Evolutionary conservation across 2,797 vertebrate genomes (phyloP).

Genomic region (Momotus momota): DNA sequence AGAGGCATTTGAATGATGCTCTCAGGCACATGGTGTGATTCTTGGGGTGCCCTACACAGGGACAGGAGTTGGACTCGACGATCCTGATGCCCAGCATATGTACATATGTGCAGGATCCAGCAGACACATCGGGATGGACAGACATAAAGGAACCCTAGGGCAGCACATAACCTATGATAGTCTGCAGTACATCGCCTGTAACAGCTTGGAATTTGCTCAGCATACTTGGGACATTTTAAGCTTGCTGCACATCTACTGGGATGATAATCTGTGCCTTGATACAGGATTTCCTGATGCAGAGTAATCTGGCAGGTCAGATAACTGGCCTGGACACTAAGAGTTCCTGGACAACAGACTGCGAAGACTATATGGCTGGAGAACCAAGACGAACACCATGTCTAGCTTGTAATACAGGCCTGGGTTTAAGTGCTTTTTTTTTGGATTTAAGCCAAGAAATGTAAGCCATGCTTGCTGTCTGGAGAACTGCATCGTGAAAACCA

Average conservation of each 20-base stretch:
- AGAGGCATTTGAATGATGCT: too few relatives aligned
- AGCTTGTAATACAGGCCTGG: not conserved
- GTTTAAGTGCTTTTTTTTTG: not conserved
- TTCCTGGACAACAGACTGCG: not conserved
- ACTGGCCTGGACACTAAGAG: not conserved
- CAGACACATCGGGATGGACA: not conserved
- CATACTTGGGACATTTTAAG: not conserved
- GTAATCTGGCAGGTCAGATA: not conserved
- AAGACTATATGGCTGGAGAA: not conserved
- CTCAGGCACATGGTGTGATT: too few relatives aligned
- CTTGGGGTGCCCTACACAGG: too few relatives aligned
- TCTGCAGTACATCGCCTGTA: not conserved
- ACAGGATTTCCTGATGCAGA: not conserved
- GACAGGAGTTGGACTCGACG: too few relatives aligned
- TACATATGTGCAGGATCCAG: fast-evolving
- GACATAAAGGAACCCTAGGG: not conserved
- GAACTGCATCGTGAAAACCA: not conserved
- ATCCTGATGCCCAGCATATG: not conserved
- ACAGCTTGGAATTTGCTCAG: not conserved
- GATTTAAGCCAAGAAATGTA: not conserved
- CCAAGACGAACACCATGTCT: not conserved
- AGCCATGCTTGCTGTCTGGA: not conserved
- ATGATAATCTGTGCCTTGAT: not conserved
- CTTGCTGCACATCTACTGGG: not conserved
- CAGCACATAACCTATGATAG: not conserved